Base-by-base conservation (phyloP, 1,140 invertebrate species). In the Aricia agestis region DNA sequence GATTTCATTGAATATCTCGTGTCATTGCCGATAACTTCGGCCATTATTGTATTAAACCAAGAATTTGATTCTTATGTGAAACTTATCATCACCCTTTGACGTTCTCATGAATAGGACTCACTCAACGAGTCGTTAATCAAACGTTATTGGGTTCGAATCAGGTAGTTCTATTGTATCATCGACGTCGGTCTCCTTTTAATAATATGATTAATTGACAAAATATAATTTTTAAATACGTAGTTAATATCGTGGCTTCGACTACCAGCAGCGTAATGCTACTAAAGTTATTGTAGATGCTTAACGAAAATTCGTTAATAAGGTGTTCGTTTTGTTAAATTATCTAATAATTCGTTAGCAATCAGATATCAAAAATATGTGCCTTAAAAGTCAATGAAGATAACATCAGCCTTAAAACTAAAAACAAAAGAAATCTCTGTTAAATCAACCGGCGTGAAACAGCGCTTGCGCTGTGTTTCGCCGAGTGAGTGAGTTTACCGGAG, bases 91-190 rank as follows among this genome's bases (percentile, higher is more conserved):
- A 85, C 83, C 84, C 87, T 87, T 91, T 91, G 86, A 86, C 77
- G 83, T 77, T 74, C 71, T 81, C 45, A 86, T 89, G 82, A 91
- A 91, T 89, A 83, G 87, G 76, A 89, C 81, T 89, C 86, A 89
- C 89, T 91, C 89, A 91, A 87, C 85, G 84, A 77, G 78, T 91
- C 89, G 89, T 91, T 91, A 91, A 91, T 91, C 89, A 91, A 88
- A 81, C 67, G 74, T 81, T 89, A 87, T 90, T 87, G 84, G 85
- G 78, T 84, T 80, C 74, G 78, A 87, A 87, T 89, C 85, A 88
- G 88, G 88, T 90, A 90, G 89, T 89, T 80, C 71, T 70, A 83
- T 90, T 90, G 88, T 90, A 75, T 79, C 76, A 79, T 74, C 72
- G 75, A 78, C 79, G 84, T 77, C 87, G 89, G 84, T 84, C 69